Evolutionary conservation across 2,888 invertebrate genomes (phyloP).

Genomic region (Drosophila anomelani): DNA sequence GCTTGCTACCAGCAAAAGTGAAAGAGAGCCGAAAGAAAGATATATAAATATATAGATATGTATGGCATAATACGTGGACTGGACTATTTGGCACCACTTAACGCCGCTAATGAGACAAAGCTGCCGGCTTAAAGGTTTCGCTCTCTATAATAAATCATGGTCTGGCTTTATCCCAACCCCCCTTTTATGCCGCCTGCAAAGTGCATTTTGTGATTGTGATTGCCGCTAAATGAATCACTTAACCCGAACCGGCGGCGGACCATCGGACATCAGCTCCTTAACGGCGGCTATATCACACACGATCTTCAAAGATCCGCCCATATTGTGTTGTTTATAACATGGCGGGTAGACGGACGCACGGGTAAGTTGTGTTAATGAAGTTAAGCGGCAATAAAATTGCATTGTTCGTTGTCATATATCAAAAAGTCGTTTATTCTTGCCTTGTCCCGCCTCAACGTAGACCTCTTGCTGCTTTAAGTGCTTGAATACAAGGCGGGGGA

Average conservation of each 20-base stretch:
- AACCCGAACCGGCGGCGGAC: constrained; percentile 53
- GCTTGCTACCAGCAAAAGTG: background rate
- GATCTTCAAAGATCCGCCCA: constrained; percentile 75
- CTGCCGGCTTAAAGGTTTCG: constrained; percentile 68
- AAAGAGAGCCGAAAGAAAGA: constrained; percentile 25
- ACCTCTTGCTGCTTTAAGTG: constrained; percentile 44
- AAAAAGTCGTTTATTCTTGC: constrained; percentile 51
- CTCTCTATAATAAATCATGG: constrained; percentile 71
- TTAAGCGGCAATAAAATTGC: constrained; percentile 80
- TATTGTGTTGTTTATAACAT: constrained; percentile 48
- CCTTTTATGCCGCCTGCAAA: constrained; percentile 46
- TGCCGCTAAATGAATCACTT: constrained; percentile 80
- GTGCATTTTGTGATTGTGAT: constrained; percentile 79
- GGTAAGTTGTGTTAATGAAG: constrained; percentile 68
- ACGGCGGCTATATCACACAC: constrained; percentile 72
- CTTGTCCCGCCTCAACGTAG: background rate
- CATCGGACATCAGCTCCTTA: constrained; percentile 36
- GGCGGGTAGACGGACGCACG: background rate
- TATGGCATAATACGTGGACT: background rate
- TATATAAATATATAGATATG: constrained; percentile 6
- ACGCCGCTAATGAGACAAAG: constrained; percentile 75
- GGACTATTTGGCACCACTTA: constrained; percentile 67
- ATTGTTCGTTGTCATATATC: constrained; percentile 65
- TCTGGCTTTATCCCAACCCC: constrained; percentile 22
- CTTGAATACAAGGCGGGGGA: constrained; percentile 22